Base-by-base conservation (phyloP, 2,888 invertebrate species). In the Orchestes rusci region DNA sequence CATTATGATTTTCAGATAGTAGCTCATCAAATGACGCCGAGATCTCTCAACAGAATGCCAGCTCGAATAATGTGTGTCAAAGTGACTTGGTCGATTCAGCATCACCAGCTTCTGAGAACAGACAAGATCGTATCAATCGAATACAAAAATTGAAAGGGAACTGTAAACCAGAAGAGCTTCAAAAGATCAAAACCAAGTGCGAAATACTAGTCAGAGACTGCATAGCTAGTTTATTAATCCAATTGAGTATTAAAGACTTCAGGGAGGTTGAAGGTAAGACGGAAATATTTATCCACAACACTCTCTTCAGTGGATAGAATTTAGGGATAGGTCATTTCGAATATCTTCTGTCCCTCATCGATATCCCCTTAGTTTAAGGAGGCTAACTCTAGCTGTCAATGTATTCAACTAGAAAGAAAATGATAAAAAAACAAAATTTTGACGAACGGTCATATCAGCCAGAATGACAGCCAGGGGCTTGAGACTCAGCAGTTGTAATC, bases 221-320 rank as follows among this genome's bases (percentile, higher is more conserved):
- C 66, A 87, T 89, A 58, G 84, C 84, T 23, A 84, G 87, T 40
- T 72, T 90, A 48, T 68, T 91, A 43, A 73, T 88, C 41, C 84
- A 87, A 65, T 73, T 90, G 52, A 84, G 86, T 10, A 75, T 84
- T 53, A 83, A 87, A 63, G 84, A 88, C 63, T 90, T 89, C 67
- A 84, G 80, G 60, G 87, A 88, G 69, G 80, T 90, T 60, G 89
- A 89, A 80, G 87, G 89, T 88, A 67, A n/a, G n/a, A n/a, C n/a
- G n/a, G n/a, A n/a, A n/a, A n/a, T n/a, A n/a, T n/a, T n/a, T n/a
- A n/a, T n/a, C n/a, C n/a, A n/a, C n/a, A n/a, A n/a, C n/a, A n/a
- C n/a, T n/a, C n/a, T n/a, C n/a, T n/a, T n/a, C n/a, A n/a, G n/a
- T n/a, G n/a, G n/a, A n/a, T n/a, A n/a, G n/a, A n/a, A n/a, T n/a